Evolutionary conservation across 35 echinoderm and acorn worm species (phyloP), one percentile per base, ranked within the genome.

Genomic region (Diadema setosum): DNA sequence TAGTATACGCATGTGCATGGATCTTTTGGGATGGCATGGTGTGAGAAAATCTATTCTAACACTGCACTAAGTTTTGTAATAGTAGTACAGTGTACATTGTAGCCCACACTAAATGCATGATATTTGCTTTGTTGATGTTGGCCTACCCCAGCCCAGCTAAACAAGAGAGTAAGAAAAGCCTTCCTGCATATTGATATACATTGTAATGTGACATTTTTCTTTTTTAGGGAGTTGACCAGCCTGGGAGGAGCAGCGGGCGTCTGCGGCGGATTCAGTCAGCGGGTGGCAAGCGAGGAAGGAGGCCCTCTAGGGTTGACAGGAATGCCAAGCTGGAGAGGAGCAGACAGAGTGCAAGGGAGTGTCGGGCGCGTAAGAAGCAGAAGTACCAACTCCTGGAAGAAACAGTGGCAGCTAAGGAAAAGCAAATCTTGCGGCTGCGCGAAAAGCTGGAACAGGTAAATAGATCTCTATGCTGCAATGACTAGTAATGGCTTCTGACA

Each of bases 321-420:
- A 93, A 94, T 43, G 87, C 87, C 57, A 97, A 97, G 48, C 69
- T 97, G 21, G 95, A 97, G 65, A 59, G 95, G 33, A 97, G 95
- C 40, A 64, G 95, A 84, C 95, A 97, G 57, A 97, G 95, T 81
- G 95, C 95, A 1, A 75, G 95, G 46, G 95, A 97, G 39, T 97
- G 95, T 50, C 57, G 95, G 39, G 95, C 95, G 12, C 58, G 95
- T 56, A 97, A 97, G 50, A 97, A 97, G 81, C 86, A 93, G 29
- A 93, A 92, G 23, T 97, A 97, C 65, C 83, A 90, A 32, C 42
- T 89, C 16, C 83, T 97, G 2, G 95, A 97, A 81, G 91, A 97
- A 56, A 93, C 90, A 67, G 95, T 97, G 1, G 88, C 83, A 24
- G 64, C 65, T 1, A 98, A 91, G 80, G 95, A 98, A 48, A 82